Base-by-base conservation (phyloP, 2,888 invertebrate genomes). In the Chironomus tentans region DNA sequence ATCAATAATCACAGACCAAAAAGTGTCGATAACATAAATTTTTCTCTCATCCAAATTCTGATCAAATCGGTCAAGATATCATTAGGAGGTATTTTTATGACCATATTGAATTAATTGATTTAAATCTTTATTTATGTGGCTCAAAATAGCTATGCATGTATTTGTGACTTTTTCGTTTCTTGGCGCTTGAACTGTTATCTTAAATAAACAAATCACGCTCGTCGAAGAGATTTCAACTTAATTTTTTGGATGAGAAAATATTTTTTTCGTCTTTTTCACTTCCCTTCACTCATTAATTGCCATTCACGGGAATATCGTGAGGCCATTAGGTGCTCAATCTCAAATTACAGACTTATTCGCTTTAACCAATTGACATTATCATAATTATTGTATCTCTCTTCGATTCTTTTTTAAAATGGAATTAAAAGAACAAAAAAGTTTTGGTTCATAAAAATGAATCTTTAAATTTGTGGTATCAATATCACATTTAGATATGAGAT, bases 81-180 rank as follows among this genome's bases (percentile, higher is more conserved):
- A 69, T 70, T 70, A 48, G 15, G 70, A 48, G 18, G n/a, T 18
- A 56, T 21, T 47, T 68, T 70, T 70, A 70, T 70, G 70, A 46
- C 6, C 56, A 70, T 15, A 70, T 70, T 21, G 48, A 70, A 70
- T 70, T 70, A 70, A 70, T 70, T 70, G 70, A 70, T 70, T 70
- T 70, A 70, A 70, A 70, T 70, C 48, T 70, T 70, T 70, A 48
- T 48, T 12, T 50, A 13, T 18, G 10, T 56, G 56, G 3, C 48
- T n/a, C 15, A 50, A n/a, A n/a, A 15, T 2, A 50, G 56, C 38
- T 56, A 56, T 5, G 50, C 50, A 50, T 56, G n/a, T 15, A 1
- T 50, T 50, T 56, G n/a, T 38, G 38, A 4, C 18, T 56, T 38
- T 18, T 56, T 56, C 5, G 2, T 18, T 50, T 4, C 50, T 5